These are phyloP conservation scores for Rotaria sp. DNA, from an alignment of 2,888 invertebrate species.

Conservation along the genomic window DNA sequence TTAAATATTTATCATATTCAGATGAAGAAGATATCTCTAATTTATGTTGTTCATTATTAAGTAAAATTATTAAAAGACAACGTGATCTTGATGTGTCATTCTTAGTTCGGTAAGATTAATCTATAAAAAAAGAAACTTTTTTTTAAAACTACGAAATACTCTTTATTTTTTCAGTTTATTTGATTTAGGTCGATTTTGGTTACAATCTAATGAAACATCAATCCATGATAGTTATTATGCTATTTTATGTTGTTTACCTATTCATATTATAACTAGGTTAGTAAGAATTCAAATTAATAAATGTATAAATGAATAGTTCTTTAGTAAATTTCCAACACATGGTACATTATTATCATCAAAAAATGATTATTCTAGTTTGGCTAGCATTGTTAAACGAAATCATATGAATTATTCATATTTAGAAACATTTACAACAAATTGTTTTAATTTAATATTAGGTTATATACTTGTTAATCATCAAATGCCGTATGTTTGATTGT, in stretches of 20 bases:
- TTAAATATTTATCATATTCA: conserved; percentile 35
- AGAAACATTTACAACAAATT: conserved; percentile 53
- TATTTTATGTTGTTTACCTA: conserved; percentile 22
- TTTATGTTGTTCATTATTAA: conserved; percentile 28
- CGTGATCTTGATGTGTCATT: conserved; percentile 29
- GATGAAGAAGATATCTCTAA: conserved; percentile 36
- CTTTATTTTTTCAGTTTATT: conserved; percentile 22
- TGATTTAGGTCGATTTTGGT: conserved; percentile 27
- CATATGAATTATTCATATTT: conserved; percentile 48
- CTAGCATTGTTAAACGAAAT: conserved; percentile 42
- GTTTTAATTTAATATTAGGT: conserved; percentile 53
- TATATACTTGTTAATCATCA: conserved; percentile 49
- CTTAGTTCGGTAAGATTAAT: conserved; percentile 18
- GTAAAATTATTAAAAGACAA: conserved; percentile 27
- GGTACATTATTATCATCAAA: background rate
- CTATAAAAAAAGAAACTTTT: background rate
- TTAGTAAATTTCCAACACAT: conserved; percentile 43
- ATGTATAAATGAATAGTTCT: conserved; percentile 50
- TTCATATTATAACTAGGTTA: background rate
- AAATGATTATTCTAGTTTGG: conserved; percentile 28
- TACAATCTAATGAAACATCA: conserved; percentile 25
- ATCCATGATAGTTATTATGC: conserved; percentile 25
- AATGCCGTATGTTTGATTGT: conserved; percentile 45
- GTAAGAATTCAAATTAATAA: conserved; percentile 42
- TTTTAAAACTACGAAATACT: too few relatives aligned